Percentiles rank a stretch among this genome's conserved stretches.
These are phyloP conservation scores for Drosophila acutilabella DNA, from an alignment of 2,888 invertebrate genomes.

Conservation along the genomic window DNA sequence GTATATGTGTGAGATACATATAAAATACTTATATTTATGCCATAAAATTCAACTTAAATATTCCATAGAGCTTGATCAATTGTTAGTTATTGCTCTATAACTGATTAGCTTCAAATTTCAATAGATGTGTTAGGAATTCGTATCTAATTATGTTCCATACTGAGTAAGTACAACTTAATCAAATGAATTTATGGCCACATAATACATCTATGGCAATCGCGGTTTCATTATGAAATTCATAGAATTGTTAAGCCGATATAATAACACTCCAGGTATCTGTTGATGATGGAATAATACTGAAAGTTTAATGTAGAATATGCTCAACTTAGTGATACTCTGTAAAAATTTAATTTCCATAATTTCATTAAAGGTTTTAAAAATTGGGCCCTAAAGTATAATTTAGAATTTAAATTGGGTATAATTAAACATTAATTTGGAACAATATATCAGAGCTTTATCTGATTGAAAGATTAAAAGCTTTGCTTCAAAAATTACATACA, in stretches of 20 bases:
- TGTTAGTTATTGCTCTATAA: not conserved
- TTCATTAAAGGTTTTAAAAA: too few relatives aligned
- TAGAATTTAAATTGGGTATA: too few relatives aligned
- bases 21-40: not conserved
- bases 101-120: not conserved
- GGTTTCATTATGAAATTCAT: constrained; percentile 4
- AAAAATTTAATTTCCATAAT: too few relatives aligned
- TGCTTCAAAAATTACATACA: too few relatives aligned
- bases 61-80: not conserved
- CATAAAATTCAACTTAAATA: not conserved
- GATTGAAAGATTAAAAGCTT: too few relatives aligned
- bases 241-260: not conserved
- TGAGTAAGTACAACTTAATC: constrained; percentile 9
- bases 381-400: too few relatives aligned
- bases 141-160: not conserved
- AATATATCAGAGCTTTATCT: too few relatives aligned
- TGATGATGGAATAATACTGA: not conserved
- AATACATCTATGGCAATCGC: not conserved
- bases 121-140: not conserved
- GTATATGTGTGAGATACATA: not conserved
- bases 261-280: not conserved
- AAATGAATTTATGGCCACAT: constrained; percentile 12
- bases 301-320: too few relatives aligned
- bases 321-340: not conserved
- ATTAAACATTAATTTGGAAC: too few relatives aligned